Percentiles rank a stretch among this genome's conserved stretches.
Evolutionary conservation across 37 sponge, comb jelly and placozoan species (phyloP).

Genomic region (Aphrocallistes beatrix): DNA sequence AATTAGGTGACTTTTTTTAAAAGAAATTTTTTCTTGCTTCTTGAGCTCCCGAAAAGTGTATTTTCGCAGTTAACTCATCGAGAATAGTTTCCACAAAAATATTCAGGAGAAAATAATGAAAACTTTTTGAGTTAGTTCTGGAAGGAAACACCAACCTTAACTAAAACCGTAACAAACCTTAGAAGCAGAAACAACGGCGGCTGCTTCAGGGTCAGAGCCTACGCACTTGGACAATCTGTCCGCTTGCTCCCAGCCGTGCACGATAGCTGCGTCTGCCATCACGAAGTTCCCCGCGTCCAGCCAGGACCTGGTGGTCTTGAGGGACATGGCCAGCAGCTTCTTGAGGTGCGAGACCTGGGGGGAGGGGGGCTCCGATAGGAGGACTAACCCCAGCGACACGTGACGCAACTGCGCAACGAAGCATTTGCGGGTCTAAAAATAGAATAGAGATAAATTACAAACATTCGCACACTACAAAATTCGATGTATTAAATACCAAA

Average conservation of each 20-base stretch:
- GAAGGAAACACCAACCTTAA: not conserved
- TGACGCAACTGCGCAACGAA: not conserved
- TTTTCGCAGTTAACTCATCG: no score
- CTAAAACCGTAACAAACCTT: not conserved
- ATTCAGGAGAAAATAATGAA: no score
- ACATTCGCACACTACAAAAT: no score
- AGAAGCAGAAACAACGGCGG: not conserved
- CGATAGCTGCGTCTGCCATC: not conserved
- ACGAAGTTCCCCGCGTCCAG: slow-evolving; percentile 28
- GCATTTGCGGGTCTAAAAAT: not conserved
- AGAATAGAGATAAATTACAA: no score
- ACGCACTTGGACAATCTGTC: not conserved
- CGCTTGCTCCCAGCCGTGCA: slow-evolving; percentile 8
- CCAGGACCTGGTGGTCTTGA: slow-evolving; percentile 83
- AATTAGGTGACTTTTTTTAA: no score
- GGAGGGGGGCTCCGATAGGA: not conserved
- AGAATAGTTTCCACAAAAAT: no score
- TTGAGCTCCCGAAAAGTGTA: no score
- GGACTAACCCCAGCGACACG: not conserved
- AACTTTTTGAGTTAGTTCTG: no score
- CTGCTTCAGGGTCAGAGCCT: not conserved
- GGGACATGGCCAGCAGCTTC: slow-evolving; percentile 41
- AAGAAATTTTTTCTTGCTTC: no score
- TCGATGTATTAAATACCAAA: no score
- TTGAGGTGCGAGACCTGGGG: not conserved